A percentile compares a stretch with the other conserved stretches of the same genome.
These are phyloP conservation scores for Ceryle rudis DNA, from an alignment of 2,797 vertebrate species.

Conservation along the genomic window DNA sequence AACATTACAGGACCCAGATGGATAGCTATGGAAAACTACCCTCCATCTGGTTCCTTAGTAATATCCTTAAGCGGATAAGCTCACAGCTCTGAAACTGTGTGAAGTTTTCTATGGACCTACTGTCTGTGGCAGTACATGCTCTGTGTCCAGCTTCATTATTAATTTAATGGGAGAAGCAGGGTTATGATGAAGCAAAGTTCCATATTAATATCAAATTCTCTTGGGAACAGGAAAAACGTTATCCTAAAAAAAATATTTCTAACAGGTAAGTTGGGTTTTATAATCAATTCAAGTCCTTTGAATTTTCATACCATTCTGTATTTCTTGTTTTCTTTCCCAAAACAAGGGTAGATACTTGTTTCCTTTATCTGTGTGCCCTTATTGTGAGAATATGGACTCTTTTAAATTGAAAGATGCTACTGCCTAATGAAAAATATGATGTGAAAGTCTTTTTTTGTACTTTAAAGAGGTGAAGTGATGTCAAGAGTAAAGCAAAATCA, in stretches of 20 bases:
- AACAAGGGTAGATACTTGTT: background rate
- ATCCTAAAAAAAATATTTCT: background rate
- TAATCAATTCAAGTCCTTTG: background rate
- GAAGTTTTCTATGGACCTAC: background rate
- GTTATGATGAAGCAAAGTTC: background rate
- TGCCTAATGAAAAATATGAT: background rate
- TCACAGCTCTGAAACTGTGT: background rate
- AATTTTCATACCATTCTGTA: background rate
- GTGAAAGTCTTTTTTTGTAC: background rate
- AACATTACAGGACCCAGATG: constrained; percentile 40
- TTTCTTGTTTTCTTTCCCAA: background rate
- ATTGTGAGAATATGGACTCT: background rate
- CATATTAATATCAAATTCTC: background rate
- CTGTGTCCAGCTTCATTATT: background rate
- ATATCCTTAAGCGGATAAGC: background rate
- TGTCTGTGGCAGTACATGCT: background rate
- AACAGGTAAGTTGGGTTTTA: background rate
- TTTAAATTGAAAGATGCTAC: background rate
- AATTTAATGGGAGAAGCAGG: background rate
- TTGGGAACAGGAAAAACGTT: background rate
- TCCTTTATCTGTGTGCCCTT: background rate
- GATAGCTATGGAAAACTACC: constrained; percentile 10
- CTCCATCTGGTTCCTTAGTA: constrained; percentile 40
- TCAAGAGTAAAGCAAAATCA: background rate
- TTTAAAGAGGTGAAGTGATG: background rate